Base-by-base conservation (phyloP, 2,888 invertebrate species). In the Hyposoter dolosus region DNA sequence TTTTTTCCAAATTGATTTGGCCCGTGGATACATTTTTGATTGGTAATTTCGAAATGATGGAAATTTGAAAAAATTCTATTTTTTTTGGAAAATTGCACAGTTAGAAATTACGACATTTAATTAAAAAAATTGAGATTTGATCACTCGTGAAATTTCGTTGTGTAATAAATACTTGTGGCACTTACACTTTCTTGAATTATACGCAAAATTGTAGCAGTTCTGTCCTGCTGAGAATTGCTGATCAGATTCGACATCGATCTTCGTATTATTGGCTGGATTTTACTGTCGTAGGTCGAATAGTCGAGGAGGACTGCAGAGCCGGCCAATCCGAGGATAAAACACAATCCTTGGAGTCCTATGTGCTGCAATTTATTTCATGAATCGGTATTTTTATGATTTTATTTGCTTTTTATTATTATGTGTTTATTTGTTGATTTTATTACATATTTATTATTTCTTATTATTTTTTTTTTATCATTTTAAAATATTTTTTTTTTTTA, bases 131-230 rank as follows among this genome's bases (percentile, higher is more conserved):
- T 12, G 12, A 3, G 12, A 0, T 45, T 12, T 12, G 3, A 12
- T 47, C 3, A 17, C 3, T 4, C 5, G 3, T 47, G 10, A 3
- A 47, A 17, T n/a, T 50, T n/a, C 6, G n/a, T 23, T 6, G 23
- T 53, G 10, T 23, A 2, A 7, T 1, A 10, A 4, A 4, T 12
- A 23, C 23, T 12, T 12, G 10, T 15, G 28, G 19, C 74, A 43
- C 96, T 96, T 95, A 97, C 97, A 90, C 97, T 97, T 95, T 98
- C 98, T 93, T 98, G 98, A 69, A 98, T 96, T 95, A 97, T 96
- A 90, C 96, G 96, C 32, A 98, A 95, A 74, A 97, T 96, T 88
- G 95, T 95, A 76, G 96, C 94, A 71, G 97, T 96, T 88, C 95
- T 95, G 80, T 96, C 96, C 90, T 97, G 96, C 89, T 96, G 96